A percentile compares a stretch with the other conserved stretches of the same genome.
phyloP scores from a whole-genome alignment of 2,797 vertebrate genomes.

The Zenarchopterus dispar region DNA sequence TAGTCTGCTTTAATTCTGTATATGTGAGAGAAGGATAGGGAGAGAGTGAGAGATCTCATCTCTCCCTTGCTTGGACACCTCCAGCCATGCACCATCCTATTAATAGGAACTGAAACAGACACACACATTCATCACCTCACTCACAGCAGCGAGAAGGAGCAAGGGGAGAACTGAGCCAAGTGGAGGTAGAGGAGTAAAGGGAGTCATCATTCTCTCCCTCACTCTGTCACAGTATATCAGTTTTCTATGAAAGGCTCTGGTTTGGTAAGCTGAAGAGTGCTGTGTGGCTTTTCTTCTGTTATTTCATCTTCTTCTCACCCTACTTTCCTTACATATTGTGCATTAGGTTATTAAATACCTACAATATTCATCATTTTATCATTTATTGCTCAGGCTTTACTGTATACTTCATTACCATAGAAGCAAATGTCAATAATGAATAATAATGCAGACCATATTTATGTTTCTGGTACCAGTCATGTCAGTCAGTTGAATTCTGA shows the following conservation, averaged over 20 bases:
- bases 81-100: conserved; percentile 67
- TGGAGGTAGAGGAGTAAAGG: conserved; percentile 28
- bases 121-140: conserved; percentile 71
- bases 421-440: conserved; percentile 17
- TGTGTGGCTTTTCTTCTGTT: conserved; percentile 47
- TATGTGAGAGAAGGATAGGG: conserved; percentile 19
- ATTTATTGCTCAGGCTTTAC: conserved; percentile 25
- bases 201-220: conserved; percentile 35
- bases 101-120: conserved; percentile 75
- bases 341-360: conserved; percentile 13
- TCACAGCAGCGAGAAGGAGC: conserved; percentile 47
- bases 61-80: conserved; percentile 62
- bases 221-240: conserved; percentile 36
- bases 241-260: conserved; percentile 37
- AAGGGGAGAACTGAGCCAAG: conserved; percentile 10
- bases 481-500: background rate
- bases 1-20: conserved; percentile 36
- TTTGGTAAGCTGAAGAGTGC: conserved; percentile 35
- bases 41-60: conserved; percentile 54
- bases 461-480: background rate
- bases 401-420: background rate
- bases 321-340: conserved; percentile 14
- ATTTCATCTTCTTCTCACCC: conserved; percentile 43
- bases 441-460: background rate
- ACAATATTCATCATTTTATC: conserved; percentile 27